These are phyloP conservation scores for Cenopis cana DNA, from an alignment of 2,888 invertebrate genomes.

Conservation along the genomic window DNA sequence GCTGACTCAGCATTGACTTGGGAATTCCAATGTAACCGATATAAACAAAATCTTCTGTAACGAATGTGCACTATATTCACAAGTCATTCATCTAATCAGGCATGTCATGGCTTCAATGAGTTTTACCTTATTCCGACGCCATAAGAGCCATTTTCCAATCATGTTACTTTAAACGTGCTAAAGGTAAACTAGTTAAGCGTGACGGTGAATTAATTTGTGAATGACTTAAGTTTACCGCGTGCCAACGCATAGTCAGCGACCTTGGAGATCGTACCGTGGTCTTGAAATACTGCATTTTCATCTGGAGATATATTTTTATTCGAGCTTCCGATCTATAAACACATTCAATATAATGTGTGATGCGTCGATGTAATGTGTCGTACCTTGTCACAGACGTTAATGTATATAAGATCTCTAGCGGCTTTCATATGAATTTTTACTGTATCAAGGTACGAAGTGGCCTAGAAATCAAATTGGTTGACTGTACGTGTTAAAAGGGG, in stretches of 20 bases:
- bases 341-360: no score
- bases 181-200: conserved; percentile 20
- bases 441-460: no score
- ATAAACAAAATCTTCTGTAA: conserved; percentile 7
- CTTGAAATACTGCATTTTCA: conserved; percentile 16
- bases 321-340: no score
- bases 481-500: no score
- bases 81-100: conserved; percentile 29
- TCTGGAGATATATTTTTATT: neutral
- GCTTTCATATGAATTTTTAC: no score
- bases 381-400: no score
- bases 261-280: conserved; percentile 10
- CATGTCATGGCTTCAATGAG: neutral
- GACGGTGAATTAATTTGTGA: conserved; percentile 19
- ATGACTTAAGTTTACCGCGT: conserved; percentile 12
- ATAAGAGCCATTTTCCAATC: conserved; percentile 1
- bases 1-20: no score
- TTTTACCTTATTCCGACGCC: neutral
- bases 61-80: conserved; percentile 5
- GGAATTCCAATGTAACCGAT: neutral
- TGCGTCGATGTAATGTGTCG: no score
- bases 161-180: neutral
- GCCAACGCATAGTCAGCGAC: conserved; percentile 1
- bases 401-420: no score
- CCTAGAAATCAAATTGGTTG: no score